Evolutionary conservation across 2,888 invertebrate genomes (phyloP), one percentile per base, ranked within the genome.

Genomic region (Chrysopilus asiliformis): DNA sequence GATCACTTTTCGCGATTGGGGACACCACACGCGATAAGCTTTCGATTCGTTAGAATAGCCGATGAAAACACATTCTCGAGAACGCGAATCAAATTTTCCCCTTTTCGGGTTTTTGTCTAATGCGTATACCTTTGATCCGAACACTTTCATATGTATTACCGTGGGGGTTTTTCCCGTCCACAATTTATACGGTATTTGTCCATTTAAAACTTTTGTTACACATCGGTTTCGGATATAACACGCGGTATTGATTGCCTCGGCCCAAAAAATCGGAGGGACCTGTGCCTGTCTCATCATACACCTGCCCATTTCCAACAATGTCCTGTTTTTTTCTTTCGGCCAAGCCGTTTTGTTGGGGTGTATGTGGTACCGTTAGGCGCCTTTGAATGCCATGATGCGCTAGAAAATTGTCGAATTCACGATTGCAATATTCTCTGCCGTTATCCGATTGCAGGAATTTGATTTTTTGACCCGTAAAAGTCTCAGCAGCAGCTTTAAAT

Each of bases 331-430:
- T 26, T 6, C 26, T 26, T 44, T 43, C 38, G 8, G 44, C 43
- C 14, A 46, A 36, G 28, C 38, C 42, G 13, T 46, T 40, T 13
- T n/a, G n/a, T n/a, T n/a, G n/a, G n/a, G n/a, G n/a, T n/a, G n/a
- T n/a, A n/a, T n/a, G n/a, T n/a, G n/a, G 26, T 4, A 26, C 7
- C 4, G 12, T 26, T 7, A 13, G n/a, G 4, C 13, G 26, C n/a
- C 13, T n/a, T 12, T 12, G 4, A 4, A 26, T 26, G 4, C 26
- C 26, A 26, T 26, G 4, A 13, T 26, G n/a, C 7, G 4, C 13
- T 6, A 26, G 13, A 26, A 12, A 39, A 12, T 36, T 22, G 8
- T 36, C 30, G n/a, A 41, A 36, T 5, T 34, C 27, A 4, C 28
- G n/a, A 16, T 27, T 37, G 1, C 20, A 10, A 15, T 36, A 36